Conservation (phyloP, 2,888 invertebrate species). For the Pediacus dermestoides region DNA sequence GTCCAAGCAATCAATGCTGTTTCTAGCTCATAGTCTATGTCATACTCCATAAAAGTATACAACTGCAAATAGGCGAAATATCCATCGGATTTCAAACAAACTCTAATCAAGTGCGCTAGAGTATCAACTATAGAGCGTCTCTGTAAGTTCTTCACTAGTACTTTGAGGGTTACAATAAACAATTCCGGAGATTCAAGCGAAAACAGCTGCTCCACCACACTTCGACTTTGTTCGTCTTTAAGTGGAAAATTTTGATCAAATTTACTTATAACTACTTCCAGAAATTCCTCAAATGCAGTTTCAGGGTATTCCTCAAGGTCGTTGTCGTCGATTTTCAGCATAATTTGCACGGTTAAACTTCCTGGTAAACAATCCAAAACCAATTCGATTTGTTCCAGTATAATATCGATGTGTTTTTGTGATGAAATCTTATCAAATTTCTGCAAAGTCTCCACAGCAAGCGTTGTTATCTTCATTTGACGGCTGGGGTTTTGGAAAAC, state of each 20-base stretch:
- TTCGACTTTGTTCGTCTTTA: slow-evolving; percentile 38
- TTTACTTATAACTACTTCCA: slow-evolving; percentile 52
- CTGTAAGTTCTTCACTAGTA: slow-evolving; percentile 53
- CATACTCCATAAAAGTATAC: too few species aligned
- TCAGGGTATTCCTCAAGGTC: slow-evolving; percentile 47
- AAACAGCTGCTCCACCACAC: slow-evolving; percentile 51
- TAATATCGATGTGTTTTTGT: slow-evolving; percentile 40
- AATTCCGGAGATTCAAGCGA: slow-evolving; percentile 54
- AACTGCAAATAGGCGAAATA: slow-evolving; percentile 47
- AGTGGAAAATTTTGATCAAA: slow-evolving; percentile 61
- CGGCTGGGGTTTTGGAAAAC: slow-evolving; percentile 11
- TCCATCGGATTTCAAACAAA: slow-evolving; percentile 56
- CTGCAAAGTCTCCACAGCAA: slow-evolving; percentile 22
- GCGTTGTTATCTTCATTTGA: slow-evolving; percentile 19
- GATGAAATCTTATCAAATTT: slow-evolving; percentile 41
- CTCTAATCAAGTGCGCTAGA: too few species aligned
- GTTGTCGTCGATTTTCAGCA: slow-evolving; percentile 54
- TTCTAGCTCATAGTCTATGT: slow-evolving; percentile 42
- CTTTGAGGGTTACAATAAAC: slow-evolving; percentile 52
- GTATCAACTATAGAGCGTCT: too few species aligned
- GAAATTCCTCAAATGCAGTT: slow-evolving; percentile 52
- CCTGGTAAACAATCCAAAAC: slow-evolving; percentile 51
- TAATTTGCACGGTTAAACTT: slow-evolving; percentile 63
- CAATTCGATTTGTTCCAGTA: slow-evolving; percentile 39
- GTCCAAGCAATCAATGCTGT: slow-evolving; percentile 33